Base-by-base conservation (phyloP, 2,113 vertebrate species). In the Australoheros scitulus region DNA sequence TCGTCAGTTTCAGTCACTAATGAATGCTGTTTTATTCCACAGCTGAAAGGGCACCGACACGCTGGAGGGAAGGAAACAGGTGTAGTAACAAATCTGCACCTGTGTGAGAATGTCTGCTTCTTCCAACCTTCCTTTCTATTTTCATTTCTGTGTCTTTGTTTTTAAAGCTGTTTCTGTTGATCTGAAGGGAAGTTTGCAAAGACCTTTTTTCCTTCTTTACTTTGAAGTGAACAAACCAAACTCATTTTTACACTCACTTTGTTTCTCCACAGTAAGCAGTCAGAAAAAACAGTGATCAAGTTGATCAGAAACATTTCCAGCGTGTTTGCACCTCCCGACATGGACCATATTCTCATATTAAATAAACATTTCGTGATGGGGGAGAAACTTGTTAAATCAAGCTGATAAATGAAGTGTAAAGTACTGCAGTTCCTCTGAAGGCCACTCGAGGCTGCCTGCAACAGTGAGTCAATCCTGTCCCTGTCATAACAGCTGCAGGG, bases 1-100 rank as follows among this genome's bases (percentile, higher is more conserved):
- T 61, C 22, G 3, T 59, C 38, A 77, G 14, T 56, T 63, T 76
- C 22, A 64, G 22, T 57, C 57, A 47, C 83, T 77, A 84, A 86
- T 84, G 77, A 83, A 80, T 77, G 43, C 20, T 36, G 38, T 61
- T 84, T 38, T 77, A 83, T 78, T 85, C 58, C 38, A n/a, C 61
- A 77, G 72, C 81, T 82, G 76, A 86, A 84, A 84, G 50, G 75
- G 77, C 80, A 76, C 60, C 5, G 15, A 43, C 59, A 59, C 29
- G 47, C 43, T 52, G 7, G 56, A 38, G 26, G 58, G 18, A 81
- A 77, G 58, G 79, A 77, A 85, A 82, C 82, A 80, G 58, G 63
- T 87, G 82, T 76, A 63, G 88, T 22, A 61, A 72, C 75, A 70
- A 81, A 76, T 68, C 60, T 78, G 36, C 47, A 50, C 61, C 29